Base-by-base conservation (phyloP, 2,888 invertebrate species). In the Dryadula phaetusa region DNA sequence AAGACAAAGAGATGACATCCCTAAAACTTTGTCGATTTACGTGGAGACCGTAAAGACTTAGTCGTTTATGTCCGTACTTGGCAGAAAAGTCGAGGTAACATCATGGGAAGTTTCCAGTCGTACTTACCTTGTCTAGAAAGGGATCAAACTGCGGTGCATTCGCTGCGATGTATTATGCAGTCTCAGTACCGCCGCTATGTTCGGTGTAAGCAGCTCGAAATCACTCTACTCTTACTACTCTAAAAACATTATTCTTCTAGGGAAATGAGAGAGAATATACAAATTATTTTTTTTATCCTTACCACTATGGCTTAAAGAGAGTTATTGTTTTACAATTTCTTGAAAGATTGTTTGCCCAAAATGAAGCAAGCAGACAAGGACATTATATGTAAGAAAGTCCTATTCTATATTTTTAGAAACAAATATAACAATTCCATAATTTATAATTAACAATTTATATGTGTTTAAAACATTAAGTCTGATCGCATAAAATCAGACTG, bases 111-210 rank as follows among this genome's bases (percentile, higher is more conserved):
- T 92, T 91, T 87, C 82, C 82, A 88, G 81, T 87, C 82, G 86
- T 89, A 88, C 91, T 90, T 92, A 88, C 89, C 86, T 87, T 88
- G 90, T 91, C 90, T 90, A 86, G 89, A 85, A 86, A 87, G 85
- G 90, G 91, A 92, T 92, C 90, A 90, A 90, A 90, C 87, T 91
- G 90, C 77, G 87, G 89, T 89, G 90, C 92, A 92, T 90, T 90
- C 90, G 80, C 85, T 81, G 86, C 87, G 84, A 92, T 92, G 90
- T 91, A 90, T 92, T 92, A 92, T 92, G 92, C 92, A 92, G 90
- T 86, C 83, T 76, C 82, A 76, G 79, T 76, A 78, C 84, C 84
- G 80, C 81, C 82, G 84, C 81, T 52, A 32, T 52, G 52, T 10
- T 52, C 82, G 78, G 80, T 85, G 85, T 89, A 88, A 89, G 89